A percentile compares a stretch with the other conserved stretches of the same genome.
Conservation (phyloP, 2,113 vertebrate genomes). For the Podiceps cristatus region DNA sequence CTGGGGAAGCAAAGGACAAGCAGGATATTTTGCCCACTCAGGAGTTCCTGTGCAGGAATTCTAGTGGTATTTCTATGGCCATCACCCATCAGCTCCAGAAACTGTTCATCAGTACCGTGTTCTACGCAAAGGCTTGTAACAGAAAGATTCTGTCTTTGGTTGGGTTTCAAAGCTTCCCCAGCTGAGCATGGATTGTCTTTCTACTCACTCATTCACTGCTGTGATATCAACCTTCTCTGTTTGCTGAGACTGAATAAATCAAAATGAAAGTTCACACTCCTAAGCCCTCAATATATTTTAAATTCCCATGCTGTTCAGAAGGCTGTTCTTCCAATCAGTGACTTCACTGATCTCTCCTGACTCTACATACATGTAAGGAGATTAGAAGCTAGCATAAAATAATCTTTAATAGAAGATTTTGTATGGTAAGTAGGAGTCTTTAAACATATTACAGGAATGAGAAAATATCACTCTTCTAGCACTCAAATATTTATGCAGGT, state of each 20-base stretch:
- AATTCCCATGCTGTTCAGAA: background rate
- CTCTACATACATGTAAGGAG: constrained; percentile 30
- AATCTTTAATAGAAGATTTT: constrained; percentile 19
- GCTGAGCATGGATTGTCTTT: background rate
- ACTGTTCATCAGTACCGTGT: fast-evolving
- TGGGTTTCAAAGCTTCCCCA: background rate
- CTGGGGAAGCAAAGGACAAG: background rate
- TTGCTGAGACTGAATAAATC: constrained; percentile 31
- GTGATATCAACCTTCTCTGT: background rate
- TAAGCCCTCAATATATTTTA: constrained; percentile 11
- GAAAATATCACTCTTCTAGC: background rate
- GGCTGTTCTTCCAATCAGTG: background rate
- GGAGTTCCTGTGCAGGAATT: background rate
- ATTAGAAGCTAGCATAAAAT: constrained; percentile 27
- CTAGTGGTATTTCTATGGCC: background rate
- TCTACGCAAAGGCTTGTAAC: background rate
- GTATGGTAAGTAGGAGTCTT: constrained; percentile 4
- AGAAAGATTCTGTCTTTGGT: background rate
- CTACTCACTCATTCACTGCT: background rate
- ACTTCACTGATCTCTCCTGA: constrained; percentile 29
- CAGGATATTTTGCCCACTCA: background rate
- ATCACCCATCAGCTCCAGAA: background rate
- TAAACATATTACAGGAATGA: background rate
- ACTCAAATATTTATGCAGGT: constrained; percentile 34
- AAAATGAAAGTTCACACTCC: constrained; percentile 18